These are phyloP conservation scores for Micromussa lordhowensis DNA, from an alignment of 92 coral and sea anemone genomes.

Conservation along the genomic window DNA sequence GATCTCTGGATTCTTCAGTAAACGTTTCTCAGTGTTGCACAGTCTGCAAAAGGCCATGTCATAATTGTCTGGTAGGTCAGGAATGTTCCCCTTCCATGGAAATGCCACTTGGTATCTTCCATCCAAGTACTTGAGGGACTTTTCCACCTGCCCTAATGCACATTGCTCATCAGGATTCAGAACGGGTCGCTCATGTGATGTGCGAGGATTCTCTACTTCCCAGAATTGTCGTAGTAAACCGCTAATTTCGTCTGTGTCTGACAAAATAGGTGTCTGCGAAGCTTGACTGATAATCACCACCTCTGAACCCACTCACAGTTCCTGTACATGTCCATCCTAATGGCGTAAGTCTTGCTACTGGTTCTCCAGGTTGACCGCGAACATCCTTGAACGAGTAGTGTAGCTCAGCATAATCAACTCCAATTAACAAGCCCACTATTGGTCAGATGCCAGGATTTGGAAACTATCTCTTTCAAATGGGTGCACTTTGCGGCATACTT, in stretches of 20 bases:
- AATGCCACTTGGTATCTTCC: too few species aligned
- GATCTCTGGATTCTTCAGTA: too few species aligned
- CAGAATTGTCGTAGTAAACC: constrained; percentile 51
- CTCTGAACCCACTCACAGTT: constrained; percentile 9
- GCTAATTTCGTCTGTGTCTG: constrained; percentile 25
- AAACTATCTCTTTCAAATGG: constrained; percentile 52
- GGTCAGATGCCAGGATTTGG: constrained; percentile 45
- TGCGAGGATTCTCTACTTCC: constrained; percentile 53
- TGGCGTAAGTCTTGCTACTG: constrained; percentile 61
- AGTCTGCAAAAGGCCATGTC: too few species aligned
- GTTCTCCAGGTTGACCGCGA: constrained; percentile 57
- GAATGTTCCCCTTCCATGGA: too few species aligned
- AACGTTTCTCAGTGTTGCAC: too few species aligned
- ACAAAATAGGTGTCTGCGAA: constrained; percentile 42
- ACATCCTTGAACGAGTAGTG: constrained; percentile 56
- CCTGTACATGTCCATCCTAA: constrained; percentile 73
- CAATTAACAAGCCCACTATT: constrained; percentile 62
- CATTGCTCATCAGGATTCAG: constrained; percentile 38
- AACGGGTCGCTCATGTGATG: constrained; percentile 11
- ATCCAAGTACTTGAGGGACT: constrained; percentile 15
- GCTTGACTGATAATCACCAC: constrained; percentile 31
- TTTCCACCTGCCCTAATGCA: constrained; percentile 36
- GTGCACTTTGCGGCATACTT: constrained; percentile 40
- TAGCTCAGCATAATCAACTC: constrained; percentile 60
- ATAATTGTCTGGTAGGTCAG: too few species aligned